Conservation (phyloP, 1,140 invertebrate genomes). For the Lithobius niger region DNA sequence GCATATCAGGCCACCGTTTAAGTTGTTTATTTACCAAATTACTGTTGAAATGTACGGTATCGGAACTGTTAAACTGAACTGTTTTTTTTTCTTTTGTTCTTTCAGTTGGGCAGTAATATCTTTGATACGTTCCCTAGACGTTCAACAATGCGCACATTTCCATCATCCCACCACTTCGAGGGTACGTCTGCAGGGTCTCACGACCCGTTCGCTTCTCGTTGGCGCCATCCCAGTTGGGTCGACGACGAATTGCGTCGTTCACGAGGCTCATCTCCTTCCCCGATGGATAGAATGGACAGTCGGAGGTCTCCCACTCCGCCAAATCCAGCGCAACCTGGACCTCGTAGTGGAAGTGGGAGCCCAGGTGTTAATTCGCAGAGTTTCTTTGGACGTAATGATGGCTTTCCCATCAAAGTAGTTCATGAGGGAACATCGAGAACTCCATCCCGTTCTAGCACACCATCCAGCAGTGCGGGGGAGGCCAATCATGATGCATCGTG, state of each 20-base stretch:
- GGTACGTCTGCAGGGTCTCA: too few relatives aligned
- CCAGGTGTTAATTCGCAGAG: background rate
- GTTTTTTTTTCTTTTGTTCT: too few relatives aligned
- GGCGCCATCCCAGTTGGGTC: background rate
- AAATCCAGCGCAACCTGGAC: background rate
- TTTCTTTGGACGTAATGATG: background rate
- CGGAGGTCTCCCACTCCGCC: background rate
- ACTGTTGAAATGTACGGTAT: too few relatives aligned
- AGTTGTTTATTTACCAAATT: too few relatives aligned
- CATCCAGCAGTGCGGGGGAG: background rate
- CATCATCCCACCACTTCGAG: too few relatives aligned
- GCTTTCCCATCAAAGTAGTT: conserved; percentile 1
- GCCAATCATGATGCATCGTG: background rate
- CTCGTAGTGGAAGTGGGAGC: background rate
- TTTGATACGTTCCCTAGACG: too few relatives aligned
- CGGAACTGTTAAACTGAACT: too few relatives aligned
- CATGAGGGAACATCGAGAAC: background rate
- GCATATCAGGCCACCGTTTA: too few relatives aligned
- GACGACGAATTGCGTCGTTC: background rate
- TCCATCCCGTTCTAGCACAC: background rate
- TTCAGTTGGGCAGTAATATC: too few relatives aligned
- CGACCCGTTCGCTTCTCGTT: background rate
- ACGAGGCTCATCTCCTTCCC: background rate
- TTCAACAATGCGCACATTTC: too few relatives aligned
- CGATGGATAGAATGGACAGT: too few relatives aligned